Percentiles rank a stretch among this genome's conserved stretches.
These are phyloP conservation scores for Cephalotes varians DNA, from an alignment of 2,888 invertebrate genomes.

Conservation along the genomic window DNA sequence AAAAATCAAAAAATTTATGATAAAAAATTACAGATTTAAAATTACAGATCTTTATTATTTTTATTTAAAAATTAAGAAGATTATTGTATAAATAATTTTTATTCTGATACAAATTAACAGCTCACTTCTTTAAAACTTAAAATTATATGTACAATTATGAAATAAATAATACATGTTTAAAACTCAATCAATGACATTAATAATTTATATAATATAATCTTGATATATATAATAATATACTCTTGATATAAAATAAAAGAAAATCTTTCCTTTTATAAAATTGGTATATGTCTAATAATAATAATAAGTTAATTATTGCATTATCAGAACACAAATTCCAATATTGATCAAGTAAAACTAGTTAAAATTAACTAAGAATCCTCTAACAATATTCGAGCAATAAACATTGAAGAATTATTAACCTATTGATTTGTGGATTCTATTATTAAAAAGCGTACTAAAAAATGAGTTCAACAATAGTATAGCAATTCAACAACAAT, in stretches of 20 bases:
- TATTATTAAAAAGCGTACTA: background rate
- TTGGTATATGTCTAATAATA: background rate
- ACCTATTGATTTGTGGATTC: background rate
- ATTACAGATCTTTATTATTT: background rate
- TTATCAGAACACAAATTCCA: background rate
- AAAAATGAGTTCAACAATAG: background rate
- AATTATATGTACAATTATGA: background rate
- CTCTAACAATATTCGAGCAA: background rate
- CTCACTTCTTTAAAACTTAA: background rate
- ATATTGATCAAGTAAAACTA: background rate
- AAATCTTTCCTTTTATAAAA: background rate
- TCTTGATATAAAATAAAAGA: background rate
- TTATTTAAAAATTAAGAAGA: background rate
- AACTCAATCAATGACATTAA: background rate
- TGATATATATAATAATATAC: too few species aligned
- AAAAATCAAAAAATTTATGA: too few species aligned
- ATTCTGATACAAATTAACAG: background rate
- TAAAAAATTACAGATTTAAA: too few species aligned
- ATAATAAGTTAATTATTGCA: background rate
- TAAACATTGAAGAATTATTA: background rate
- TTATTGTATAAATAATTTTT: background rate
- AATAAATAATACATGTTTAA: background rate
- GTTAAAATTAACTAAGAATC: background rate
- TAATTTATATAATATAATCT: background rate
- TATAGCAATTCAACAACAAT: background rate